Evolutionary conservation across 2,797 vertebrate genomes (phyloP).

Genomic region (Micrastur ruficollis): DNA sequence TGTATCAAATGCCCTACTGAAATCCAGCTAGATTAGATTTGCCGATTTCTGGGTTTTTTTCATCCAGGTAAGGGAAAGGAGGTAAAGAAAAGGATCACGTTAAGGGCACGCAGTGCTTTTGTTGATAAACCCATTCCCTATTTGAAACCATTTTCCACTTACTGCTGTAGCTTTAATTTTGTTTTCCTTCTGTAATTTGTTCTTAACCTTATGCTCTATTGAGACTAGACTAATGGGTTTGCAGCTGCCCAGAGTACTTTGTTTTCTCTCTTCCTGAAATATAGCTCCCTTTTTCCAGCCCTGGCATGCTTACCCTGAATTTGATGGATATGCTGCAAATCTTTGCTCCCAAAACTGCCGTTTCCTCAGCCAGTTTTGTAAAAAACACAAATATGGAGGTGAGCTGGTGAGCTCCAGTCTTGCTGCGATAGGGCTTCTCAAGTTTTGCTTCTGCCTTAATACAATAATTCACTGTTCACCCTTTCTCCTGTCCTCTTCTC

Average conservation of each 20-base stretch:
- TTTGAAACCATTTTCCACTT: slow-evolving; percentile 52
- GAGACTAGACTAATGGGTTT: slow-evolving; percentile 61
- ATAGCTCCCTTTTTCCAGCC: slow-evolving; percentile 34
- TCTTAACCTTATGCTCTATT: slow-evolving; percentile 60
- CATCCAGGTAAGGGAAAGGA: slow-evolving; percentile 18
- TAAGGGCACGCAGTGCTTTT: slow-evolving; percentile 18
- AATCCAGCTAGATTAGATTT: slow-evolving; percentile 22
- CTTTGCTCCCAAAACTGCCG: slow-evolving; percentile 16
- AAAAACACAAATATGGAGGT: not conserved
- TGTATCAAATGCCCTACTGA: not conserved
- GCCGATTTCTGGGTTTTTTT: not conserved
- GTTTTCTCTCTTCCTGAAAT: slow-evolving; percentile 58
- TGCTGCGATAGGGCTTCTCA: not conserved
- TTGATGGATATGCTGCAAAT: slow-evolving; percentile 55
- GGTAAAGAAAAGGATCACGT: slow-evolving; percentile 32
- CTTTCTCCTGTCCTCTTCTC: not conserved
- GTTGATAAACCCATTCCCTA: slow-evolving; percentile 44
- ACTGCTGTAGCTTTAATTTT: slow-evolving; percentile 56
- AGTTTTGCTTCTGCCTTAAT: not conserved
- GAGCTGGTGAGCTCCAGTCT: not conserved
- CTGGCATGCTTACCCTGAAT: slow-evolving; percentile 21
- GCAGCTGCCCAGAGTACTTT: slow-evolving; percentile 51
- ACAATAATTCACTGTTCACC: not conserved
- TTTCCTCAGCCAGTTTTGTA: not conserved
- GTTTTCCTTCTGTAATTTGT: slow-evolving; percentile 58